Percentiles rank a stretch among this genome's conserved stretches.
phyloP scores from a whole-genome alignment of 2,113 vertebrate species.

The Penelope pileata region DNA sequence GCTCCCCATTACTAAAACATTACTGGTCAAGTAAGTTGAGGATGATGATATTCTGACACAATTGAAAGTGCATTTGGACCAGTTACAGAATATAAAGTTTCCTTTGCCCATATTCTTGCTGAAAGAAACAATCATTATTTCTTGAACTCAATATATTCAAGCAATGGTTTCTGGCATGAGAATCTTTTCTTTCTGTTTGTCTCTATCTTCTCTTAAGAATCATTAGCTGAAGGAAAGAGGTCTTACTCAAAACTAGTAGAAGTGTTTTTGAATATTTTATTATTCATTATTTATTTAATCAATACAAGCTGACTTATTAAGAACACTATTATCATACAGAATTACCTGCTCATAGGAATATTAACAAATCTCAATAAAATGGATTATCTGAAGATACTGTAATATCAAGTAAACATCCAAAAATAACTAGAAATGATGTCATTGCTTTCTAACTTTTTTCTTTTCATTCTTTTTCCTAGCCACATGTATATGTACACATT shows the following conservation, averaged over 20 bases:
- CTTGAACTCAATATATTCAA: background rate
- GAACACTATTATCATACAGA: background rate
- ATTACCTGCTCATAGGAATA: background rate
- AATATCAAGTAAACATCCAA: background rate
- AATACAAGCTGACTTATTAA: background rate
- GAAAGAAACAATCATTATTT: background rate
- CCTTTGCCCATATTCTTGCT: background rate
- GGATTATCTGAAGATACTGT: background rate
- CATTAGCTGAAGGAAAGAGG: background rate
- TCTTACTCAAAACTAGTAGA: background rate
- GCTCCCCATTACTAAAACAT: background rate
- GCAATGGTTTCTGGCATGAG: background rate
- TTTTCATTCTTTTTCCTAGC: background rate
- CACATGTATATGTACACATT: no score
- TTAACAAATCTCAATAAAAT: background rate
- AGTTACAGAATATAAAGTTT: background rate
- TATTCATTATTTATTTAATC: background rate
- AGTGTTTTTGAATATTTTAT: background rate
- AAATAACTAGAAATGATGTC: background rate
- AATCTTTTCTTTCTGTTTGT: background rate
- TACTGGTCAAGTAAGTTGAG: background rate
- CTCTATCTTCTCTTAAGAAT: background rate
- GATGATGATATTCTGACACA: background rate
- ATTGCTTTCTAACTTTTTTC: background rate
- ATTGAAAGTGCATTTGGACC: background rate